Evolutionary conservation across 2,113 vertebrate species (phyloP), one percentile per base, ranked within the genome.

Genomic region (Microcebus tavaratra): DNA sequence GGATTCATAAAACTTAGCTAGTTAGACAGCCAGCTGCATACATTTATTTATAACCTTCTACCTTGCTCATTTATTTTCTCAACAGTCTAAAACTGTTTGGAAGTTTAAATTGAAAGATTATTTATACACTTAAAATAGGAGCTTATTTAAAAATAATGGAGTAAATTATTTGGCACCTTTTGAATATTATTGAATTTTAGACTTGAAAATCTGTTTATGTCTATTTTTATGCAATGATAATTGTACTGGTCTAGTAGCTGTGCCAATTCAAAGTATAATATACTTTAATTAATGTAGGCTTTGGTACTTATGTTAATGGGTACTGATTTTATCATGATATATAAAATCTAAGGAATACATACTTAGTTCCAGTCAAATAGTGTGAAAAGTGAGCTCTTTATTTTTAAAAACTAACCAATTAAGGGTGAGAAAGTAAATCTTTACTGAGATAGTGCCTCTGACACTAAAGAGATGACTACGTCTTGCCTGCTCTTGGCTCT

Each of bases 141-240:
- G 9, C 23, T 12, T 86, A 57, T 80, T 94, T 96, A 88, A 87
- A 87, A 97, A 39, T 82, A 97, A n/a, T 90, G 59, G 29, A 90
- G 21, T 84, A 81, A 93, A 90, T 95, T 88, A 68, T 84, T 92
- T 96, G 87, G 42, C 10, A 76, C 3, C 39, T 96, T 96, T 96
- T 92, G 72, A 96, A 88, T 42, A 57, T 94, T 67, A 88, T 23
- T 90, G 70, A 88, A 78, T 88, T 96, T 34, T 96, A 81, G n/a
- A 95, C 39, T 76, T 97, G 53, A 91, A 96, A 95, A 80, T 83
- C 59, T 73, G 57, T 84, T 73, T 94, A 91, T 86, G 21, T 39
- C 90, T 76, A 88, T 85, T 90, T 97, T 93, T 96, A 91, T 89
- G 39, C 45, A 94, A 12, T 92, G 36, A 55, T 89, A 94, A 88